Percentiles rank a stretch among this genome's conserved stretches.
These are phyloP conservation scores for Pollimyrus isidori DNA, from an alignment of 2,113 vertebrate genomes.

Conservation along the genomic window DNA sequence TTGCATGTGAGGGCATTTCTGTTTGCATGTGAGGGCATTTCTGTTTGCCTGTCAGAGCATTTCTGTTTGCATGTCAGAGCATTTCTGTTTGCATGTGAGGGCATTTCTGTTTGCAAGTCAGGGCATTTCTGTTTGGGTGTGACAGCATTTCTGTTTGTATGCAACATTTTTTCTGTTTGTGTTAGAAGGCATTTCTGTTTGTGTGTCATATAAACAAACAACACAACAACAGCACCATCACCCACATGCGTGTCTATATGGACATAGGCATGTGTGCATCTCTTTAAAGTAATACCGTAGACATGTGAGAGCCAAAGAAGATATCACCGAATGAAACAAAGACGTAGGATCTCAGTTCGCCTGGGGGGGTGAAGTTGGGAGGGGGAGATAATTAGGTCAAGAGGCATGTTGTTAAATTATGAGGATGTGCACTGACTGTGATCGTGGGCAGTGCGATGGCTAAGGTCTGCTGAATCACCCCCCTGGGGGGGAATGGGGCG, in stretches of 20 bases:
- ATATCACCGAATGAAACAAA: background rate
- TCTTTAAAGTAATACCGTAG: background rate
- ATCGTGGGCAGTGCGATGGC: background rate
- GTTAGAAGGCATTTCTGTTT: background rate
- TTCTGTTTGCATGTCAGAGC: background rate
- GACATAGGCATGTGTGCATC: background rate
- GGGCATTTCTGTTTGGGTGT: background rate
- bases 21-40: background rate
- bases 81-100: background rate
- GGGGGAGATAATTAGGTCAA: constrained; percentile 19
- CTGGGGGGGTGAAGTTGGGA: background rate
- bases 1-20: background rate
- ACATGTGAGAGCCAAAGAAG: background rate
- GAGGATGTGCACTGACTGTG: background rate
- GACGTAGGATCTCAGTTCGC: background rate
- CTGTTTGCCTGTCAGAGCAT: background rate
- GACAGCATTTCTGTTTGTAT: background rate
- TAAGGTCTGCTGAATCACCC: background rate
- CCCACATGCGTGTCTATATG: background rate
- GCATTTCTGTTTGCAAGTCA: background rate
- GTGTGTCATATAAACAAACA: background rate
- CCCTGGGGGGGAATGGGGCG: background rate
- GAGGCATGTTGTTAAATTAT: constrained; percentile 13
- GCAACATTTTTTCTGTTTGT: background rate
- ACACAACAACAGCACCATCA: background rate